Evolutionary conservation across 53 echinoderm and acorn worm species (phyloP).

Genomic region (Arbacia lixula): DNA sequence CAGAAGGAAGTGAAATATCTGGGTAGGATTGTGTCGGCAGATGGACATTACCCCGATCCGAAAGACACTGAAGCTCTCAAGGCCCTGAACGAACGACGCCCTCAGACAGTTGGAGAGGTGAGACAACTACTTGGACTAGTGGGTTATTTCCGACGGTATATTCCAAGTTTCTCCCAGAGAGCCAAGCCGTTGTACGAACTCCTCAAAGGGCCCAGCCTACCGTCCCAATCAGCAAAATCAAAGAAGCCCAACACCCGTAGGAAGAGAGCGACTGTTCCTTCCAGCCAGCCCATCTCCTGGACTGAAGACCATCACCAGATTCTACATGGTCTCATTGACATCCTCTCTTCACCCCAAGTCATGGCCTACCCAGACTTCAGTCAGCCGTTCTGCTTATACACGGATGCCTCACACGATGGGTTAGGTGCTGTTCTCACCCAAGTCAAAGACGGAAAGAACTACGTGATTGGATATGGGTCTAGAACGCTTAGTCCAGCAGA

Average conservation of each 20-base stretch:
- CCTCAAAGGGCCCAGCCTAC: too few relatives aligned
- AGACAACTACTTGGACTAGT: constrained; percentile 60
- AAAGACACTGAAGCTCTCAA: constrained; percentile 53
- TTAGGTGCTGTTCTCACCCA: constrained; percentile 75
- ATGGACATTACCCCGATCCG: constrained; percentile 49
- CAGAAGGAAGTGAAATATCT: constrained; percentile 62
- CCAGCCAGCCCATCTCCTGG: too few relatives aligned
- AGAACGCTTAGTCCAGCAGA: constrained; percentile 59
- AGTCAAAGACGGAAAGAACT: constrained; percentile 52
- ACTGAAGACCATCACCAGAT: too few relatives aligned
- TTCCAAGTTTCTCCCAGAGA: constrained; percentile 51
- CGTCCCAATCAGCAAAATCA: too few relatives aligned
- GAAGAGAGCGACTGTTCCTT: too few relatives aligned
- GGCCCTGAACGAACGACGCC: constrained; percentile 28
- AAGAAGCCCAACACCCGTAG: too few relatives aligned
- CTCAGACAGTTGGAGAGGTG: constrained; percentile 56
- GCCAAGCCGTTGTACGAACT: constrained; percentile 65
- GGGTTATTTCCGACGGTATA: constrained; percentile 59
- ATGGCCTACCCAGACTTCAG: too few relatives aligned
- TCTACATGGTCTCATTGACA: too few relatives aligned
- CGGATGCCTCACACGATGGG: constrained; percentile 65
- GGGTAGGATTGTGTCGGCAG: constrained; percentile 52
- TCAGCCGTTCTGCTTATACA: too few relatives aligned
- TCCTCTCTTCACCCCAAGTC: too few relatives aligned
- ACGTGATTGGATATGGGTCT: constrained; percentile 64